Percentiles rank a stretch among this genome's conserved stretches.
phyloP scores from a whole-genome alignment of 2,797 vertebrate species.

The Cichlasoma orientale region DNA sequence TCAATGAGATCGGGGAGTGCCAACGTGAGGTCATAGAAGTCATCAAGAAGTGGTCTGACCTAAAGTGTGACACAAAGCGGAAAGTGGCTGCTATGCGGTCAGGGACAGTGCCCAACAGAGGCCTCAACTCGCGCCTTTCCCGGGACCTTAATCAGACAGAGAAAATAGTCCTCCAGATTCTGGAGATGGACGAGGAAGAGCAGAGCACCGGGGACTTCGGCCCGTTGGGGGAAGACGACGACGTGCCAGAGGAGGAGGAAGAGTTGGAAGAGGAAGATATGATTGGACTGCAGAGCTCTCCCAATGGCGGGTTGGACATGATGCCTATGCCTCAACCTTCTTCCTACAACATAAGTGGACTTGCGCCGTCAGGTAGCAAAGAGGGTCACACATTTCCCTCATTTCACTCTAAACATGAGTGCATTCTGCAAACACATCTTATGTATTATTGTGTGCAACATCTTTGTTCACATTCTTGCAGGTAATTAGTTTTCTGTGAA shows the following conservation, averaged over 20 bases:
- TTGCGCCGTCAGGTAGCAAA: conserved; percentile 35
- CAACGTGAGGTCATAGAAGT: conserved; percentile 83
- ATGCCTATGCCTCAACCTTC: conserved; percentile 55
- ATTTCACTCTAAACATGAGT: background rate
- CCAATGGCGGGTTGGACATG: conserved; percentile 68
- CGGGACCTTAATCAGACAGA: conserved; percentile 80
- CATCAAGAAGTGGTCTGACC: conserved; percentile 84
- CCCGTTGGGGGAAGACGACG: conserved; percentile 74
- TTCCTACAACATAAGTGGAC: conserved; percentile 37
- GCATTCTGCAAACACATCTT: background rate
- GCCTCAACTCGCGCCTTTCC: conserved; percentile 69
- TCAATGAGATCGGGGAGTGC: conserved; percentile 84
- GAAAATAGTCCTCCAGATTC: conserved; percentile 81
- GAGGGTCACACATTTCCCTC: background rate
- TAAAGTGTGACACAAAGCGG: conserved; percentile 85
- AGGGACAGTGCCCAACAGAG: conserved; percentile 64
- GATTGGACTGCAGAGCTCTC: conserved; percentile 74
- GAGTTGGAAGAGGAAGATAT: conserved; percentile 76
- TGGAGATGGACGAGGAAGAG: conserved; percentile 77
- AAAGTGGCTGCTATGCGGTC: conserved; percentile 80
- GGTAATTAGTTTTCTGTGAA: background rate
- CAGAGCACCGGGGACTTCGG: conserved; percentile 50
- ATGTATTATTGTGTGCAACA: background rate
- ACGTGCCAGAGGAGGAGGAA: conserved; percentile 75
- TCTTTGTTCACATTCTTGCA: background rate